Conservation (phyloP, 2,113 vertebrate genomes). For the Pyrgilauda ruficollis region DNA sequence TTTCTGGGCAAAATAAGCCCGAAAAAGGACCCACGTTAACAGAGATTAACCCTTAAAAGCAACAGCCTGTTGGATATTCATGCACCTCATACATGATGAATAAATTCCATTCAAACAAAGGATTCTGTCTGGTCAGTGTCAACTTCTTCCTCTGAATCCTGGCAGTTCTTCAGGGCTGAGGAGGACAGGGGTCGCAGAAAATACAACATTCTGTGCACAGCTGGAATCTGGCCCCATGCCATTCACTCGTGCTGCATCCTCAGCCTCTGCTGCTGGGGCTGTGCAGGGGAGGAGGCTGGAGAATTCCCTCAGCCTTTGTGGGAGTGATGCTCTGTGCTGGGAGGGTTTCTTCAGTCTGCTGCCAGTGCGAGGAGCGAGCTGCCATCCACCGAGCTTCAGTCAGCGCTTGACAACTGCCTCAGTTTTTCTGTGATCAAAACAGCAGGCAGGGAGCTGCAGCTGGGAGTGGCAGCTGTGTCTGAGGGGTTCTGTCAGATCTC, state of each 20-base stretch:
- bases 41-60: too few relatives aligned
- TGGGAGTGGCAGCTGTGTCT: background rate
- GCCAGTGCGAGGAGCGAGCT: background rate
- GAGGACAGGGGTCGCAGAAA: too few relatives aligned
- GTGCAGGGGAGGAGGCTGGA: background rate
- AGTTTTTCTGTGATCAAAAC: constrained; percentile 45
- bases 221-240: accelerated
- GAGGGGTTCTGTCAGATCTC: constrained; percentile 7
- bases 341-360: background rate
- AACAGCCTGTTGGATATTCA: too few relatives aligned
- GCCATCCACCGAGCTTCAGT: background rate
- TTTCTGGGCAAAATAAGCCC: too few relatives aligned
- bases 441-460: background rate
- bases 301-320: background rate
- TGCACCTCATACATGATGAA: too few relatives aligned
- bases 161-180: too few relatives aligned
- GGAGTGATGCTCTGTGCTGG: background rate
- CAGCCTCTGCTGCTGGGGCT: background rate
- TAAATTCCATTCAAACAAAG: too few relatives aligned
- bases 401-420: background rate
- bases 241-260: accelerated
- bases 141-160: too few relatives aligned
- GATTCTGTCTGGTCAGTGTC: too few relatives aligned
- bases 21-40: too few relatives aligned
- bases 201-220: background rate